Percentiles rank a stretch among this genome's conserved stretches.
Conservation (phyloP, 1,140 invertebrate species). For the Coenobita brevimanus region DNA sequence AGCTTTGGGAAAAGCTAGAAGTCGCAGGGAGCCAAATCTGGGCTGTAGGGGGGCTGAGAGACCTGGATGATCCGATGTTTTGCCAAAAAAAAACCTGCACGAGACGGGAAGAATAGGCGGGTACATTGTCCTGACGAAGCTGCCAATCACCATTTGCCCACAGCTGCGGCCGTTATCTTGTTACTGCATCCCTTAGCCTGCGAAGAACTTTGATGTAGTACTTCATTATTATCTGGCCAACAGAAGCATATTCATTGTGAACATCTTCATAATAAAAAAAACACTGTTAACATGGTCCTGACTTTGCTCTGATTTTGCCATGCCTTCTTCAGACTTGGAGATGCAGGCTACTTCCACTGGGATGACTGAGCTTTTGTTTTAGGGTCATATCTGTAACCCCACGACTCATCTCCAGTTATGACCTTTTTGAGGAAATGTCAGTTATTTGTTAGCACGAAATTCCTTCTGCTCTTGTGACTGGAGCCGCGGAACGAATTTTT, state of each 20-base stretch:
- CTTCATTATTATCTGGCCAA: slow-evolving; percentile 27
- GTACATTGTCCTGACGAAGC: slow-evolving; percentile 16
- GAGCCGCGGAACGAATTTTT: too few species aligned
- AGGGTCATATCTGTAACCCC: too few species aligned
- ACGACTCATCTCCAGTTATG: too few species aligned
- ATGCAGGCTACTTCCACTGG: too few species aligned
- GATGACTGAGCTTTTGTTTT: too few species aligned
- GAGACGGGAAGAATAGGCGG: neutral
- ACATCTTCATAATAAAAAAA: slow-evolving; percentile 30
- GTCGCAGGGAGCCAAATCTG: slow-evolving; percentile 22
- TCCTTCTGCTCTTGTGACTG: too few species aligned
- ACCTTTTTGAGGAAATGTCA: too few species aligned
- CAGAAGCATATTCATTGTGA: slow-evolving; percentile 13
- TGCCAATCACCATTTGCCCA: slow-evolving; percentile 12
- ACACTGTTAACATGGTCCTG: slow-evolving; percentile 17
- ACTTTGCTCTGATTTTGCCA: slow-evolving; percentile 26
- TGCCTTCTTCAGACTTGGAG: slow-evolving; percentile 21
- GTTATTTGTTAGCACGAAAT: too few species aligned
- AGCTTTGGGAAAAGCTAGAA: slow-evolving; percentile 13
- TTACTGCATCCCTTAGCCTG: slow-evolving; percentile 3
- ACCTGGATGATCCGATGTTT: neutral
- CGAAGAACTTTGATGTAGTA: slow-evolving; percentile 18
- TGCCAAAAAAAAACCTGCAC: neutral
- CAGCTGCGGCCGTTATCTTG: neutral
- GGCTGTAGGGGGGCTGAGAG: neutral